Percentiles rank a stretch among this genome's conserved stretches.
These are phyloP conservation scores for Agrotis segetum DNA, from an alignment of 2,888 invertebrate genomes.

Conservation along the genomic window DNA sequence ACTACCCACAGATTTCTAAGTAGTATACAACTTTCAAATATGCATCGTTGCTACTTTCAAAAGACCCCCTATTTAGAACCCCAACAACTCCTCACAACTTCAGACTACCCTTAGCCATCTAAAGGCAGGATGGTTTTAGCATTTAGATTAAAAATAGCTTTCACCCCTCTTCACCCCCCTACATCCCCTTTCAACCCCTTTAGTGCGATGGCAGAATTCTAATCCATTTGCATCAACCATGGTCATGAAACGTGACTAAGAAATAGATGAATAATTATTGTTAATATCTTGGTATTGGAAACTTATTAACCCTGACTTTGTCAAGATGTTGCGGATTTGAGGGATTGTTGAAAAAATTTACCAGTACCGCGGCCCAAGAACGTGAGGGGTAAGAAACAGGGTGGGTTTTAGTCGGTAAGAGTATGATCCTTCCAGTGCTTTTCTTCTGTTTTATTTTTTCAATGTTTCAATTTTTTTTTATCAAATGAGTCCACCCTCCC, in stretches of 20 bases:
- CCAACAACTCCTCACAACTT: background rate
- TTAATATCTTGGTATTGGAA: slow-evolving; percentile 6
- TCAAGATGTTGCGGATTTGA: too few species aligned
- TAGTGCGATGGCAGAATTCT: slow-evolving; percentile 50
- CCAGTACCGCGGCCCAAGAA: too few species aligned
- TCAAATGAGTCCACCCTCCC: too few species aligned
- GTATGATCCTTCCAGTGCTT: too few species aligned
- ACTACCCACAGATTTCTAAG: too few species aligned
- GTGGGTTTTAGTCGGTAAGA: too few species aligned
- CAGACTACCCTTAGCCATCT: slow-evolving; percentile 34
- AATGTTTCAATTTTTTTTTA: too few species aligned
- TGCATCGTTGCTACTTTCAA: background rate
- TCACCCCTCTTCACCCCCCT: slow-evolving; percentile 13
- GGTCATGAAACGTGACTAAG: slow-evolving; percentile 32
- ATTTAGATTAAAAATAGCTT: slow-evolving; percentile 67
- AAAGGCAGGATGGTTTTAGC: slow-evolving; percentile 58
- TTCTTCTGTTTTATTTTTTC: too few species aligned
- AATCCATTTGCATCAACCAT: slow-evolving; percentile 49
- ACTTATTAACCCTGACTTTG: background rate
- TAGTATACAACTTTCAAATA: background rate
- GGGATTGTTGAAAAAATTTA: too few species aligned
- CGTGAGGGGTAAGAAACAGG: too few species aligned
- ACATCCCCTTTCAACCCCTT: slow-evolving; percentile 4
- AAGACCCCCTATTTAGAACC: slow-evolving; percentile 9
- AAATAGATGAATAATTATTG: slow-evolving; percentile 35